Evolutionary conservation across 2,888 invertebrate species (phyloP), one percentile per base, ranked within the genome.

Genomic region (Drosophila picticornis): DNA sequence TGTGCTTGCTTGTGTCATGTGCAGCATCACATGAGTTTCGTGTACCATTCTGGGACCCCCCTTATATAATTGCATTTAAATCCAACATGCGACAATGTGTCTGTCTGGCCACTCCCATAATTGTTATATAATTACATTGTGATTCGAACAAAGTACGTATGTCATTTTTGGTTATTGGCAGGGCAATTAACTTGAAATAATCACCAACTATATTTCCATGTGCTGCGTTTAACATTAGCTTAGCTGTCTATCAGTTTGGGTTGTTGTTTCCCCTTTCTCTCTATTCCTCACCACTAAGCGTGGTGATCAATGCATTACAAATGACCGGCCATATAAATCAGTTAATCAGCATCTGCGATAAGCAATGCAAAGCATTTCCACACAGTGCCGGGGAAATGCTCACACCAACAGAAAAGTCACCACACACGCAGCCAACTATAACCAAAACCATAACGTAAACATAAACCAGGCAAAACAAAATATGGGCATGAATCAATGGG

Each of bases 261-360:
- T 69, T 52, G 61, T 59, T 11, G 62, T 50, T n/a, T 29, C 50
- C 43, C 36, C 16, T 55, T 46, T 31, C 51, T 36, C 59, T 29
- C 51, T n/a, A 40, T 57, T 29, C 25, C 61, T 13, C 16, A 29
- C 13, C 16, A 22, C 40, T 31, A 36, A 56, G 46, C 57, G 46
- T 55, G 75, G 79, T 79, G 81, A 90, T 91, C 90, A 90, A 86
- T 86, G 91, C 90, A 88, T 90, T 90, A 80, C 81, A 83, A 88
- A 90, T 90, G 81, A 77, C 87, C 60, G 57, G 70, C 65, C 84
- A 77, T 83, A 81, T 80, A 83, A 85, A 90, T 87, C 90, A 87
- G 90, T 81, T 88, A 88, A 88, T 88, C 86, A 82, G 77, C 89
- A 84, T 90, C 88, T 72, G 64, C 72, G 87, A 87, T 87, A 88